Base-by-base conservation (phyloP, 2,113 vertebrate genomes). In the Stictonetta naevosa region DNA sequence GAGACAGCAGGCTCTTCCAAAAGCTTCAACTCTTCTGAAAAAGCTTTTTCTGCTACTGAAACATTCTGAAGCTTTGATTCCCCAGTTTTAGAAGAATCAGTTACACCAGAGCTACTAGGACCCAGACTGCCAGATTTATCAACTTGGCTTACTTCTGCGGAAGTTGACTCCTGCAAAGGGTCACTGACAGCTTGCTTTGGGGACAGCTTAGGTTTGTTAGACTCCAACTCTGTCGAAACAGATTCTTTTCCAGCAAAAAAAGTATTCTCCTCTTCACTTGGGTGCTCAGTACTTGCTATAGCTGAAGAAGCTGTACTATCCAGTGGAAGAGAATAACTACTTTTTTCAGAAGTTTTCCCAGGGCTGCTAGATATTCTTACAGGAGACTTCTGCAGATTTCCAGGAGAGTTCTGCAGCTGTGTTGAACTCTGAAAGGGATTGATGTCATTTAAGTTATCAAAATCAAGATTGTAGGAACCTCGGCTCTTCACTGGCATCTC, bases 381-480 rank as follows among this genome's bases (percentile, higher is more conserved):
- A 69, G 63, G 44, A 77, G 86, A 62, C 5, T 79, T 66, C 19
- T 62, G 38, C 16, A 63, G 75, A 46, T 52, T 86, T 80, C 83
- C 88, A 81, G 86, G 92, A 56, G 84, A 95, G 58, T 84, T 90
- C 8, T 88, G 82, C 77, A 94, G 72, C 66, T 94, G 95, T 5
- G 50, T 40, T 46, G 95, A 92, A 75, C 94, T 85, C 48, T 94
- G 90, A 74, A 98, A 96, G 33, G 95, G 95, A 77, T 83, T 92
- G 2, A 90, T 58, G 20, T 71, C 26, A 78, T 91, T 22, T 50
- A 96, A 53, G 36, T 84, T 69, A n/a, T 93, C 86, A 9, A 92
- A 97, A 93, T 98, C 97, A 77, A 99, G 75, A 17, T 73, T 86
- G 69, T 98, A 98, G 22, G 95, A 96, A 62, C 97, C 98, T 93